These are phyloP conservation scores for Sceloporus undulatus DNA, from an alignment of 2,113 vertebrate genomes.

Conservation along the genomic window DNA sequence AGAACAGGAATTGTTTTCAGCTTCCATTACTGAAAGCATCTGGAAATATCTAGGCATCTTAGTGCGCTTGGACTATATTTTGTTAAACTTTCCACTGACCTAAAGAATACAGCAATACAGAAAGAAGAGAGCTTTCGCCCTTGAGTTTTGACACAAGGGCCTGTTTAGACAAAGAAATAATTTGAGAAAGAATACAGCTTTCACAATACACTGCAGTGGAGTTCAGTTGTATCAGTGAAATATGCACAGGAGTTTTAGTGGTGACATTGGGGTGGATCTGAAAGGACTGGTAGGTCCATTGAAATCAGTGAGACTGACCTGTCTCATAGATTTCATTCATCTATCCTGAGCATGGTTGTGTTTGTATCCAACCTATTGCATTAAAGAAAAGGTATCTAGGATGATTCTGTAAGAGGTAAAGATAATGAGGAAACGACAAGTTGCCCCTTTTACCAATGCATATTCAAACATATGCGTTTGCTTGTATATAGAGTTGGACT, in stretches of 20 bases:
- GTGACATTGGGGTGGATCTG: neutral
- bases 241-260: neutral
- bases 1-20: slow-evolving; percentile 60
- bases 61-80: slow-evolving; percentile 34
- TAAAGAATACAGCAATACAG: slow-evolving; percentile 43
- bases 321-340: neutral
- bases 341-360: neutral
- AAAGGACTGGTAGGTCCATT: neutral
- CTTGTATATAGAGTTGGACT: no score
- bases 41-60: slow-evolving; percentile 14
- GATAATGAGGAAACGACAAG: no score
- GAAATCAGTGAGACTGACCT: neutral
- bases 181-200: neutral
- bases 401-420: neutral
- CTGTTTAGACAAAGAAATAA: slow-evolving; percentile 36
- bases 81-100: slow-evolving; percentile 39
- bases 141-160: slow-evolving; percentile 21
- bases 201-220: slow-evolving; percentile 2
- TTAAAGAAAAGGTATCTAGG: neutral
- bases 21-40: slow-evolving; percentile 53
- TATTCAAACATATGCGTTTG: no score
- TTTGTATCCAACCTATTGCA: neutral
- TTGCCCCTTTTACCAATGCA: no score
- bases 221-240: slow-evolving; percentile 23
- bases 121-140: slow-evolving; percentile 60